phyloP scores from a whole-genome alignment of 1,140 invertebrate species.

The Zaprionus inermis region DNA sequence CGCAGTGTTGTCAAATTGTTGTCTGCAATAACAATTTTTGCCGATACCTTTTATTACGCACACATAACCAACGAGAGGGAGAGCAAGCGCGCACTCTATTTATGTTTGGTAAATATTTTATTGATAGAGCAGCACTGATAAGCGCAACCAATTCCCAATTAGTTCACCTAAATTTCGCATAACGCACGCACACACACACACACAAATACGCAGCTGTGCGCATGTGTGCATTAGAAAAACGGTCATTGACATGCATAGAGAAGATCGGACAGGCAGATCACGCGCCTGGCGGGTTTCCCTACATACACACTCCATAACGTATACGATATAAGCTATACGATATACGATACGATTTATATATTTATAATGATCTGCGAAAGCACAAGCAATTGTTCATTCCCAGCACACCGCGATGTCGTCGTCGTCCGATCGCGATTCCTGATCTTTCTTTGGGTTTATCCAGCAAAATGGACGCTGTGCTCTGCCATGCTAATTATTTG shows the following conservation, averaged over 20 bases:
- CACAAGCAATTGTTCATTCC: conserved; percentile 57
- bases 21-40: conserved; percentile 29
- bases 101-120: conserved; percentile 54
- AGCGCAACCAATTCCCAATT: conserved; percentile 24
- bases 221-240: conserved; percentile 33
- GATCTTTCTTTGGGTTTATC: conserved; percentile 19
- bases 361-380: conserved; percentile 53
- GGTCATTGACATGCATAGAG: conserved; percentile 67
- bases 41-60: conserved; percentile 1
- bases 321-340: conserved; percentile 14
- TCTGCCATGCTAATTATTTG: conserved; percentile 39
- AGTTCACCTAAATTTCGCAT: conserved; percentile 38
- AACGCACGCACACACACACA: conserved; percentile 3
- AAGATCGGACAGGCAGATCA: conserved; percentile 57
- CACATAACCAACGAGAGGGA: conserved; percentile 6
- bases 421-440: conserved; percentile 32
- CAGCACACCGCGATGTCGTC: conserved; percentile 17
- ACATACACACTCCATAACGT: conserved; percentile 6
- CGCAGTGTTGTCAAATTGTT: conserved; percentile 30
- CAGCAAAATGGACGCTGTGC: conserved; percentile 12
- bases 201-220: not conserved
- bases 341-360: conserved; percentile 13
- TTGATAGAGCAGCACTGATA: conserved; percentile 40
- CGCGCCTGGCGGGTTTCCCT: conserved; percentile 58
- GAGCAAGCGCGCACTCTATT: conserved; percentile 32